These are phyloP conservation scores for Listronotus oregonensis DNA, from an alignment of 1,140 invertebrate genomes.

Conservation along the genomic window DNA sequence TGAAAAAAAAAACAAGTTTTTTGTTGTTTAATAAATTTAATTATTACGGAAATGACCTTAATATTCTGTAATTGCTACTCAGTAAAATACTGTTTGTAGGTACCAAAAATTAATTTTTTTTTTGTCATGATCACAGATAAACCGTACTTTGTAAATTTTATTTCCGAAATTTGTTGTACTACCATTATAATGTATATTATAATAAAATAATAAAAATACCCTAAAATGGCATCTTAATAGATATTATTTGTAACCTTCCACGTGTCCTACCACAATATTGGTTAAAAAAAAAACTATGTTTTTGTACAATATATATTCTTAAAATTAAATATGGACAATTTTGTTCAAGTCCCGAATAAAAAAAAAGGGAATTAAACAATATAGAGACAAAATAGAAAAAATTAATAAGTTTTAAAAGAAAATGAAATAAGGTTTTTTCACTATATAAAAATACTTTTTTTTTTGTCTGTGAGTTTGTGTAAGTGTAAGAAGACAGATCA, in stretches of 20 bases:
- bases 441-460: too few relatives aligned
- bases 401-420: too few relatives aligned
- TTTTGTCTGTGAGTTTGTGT: too few relatives aligned
- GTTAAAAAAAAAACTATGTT: background rate
- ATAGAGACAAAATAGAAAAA: too few relatives aligned
- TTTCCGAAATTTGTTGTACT: slow-evolving; percentile 13
- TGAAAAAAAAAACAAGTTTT: slow-evolving; percentile 5
- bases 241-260: slow-evolving; percentile 6
- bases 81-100: slow-evolving; percentile 35
- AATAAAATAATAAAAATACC: slow-evolving; percentile 23
- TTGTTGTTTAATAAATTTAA: slow-evolving; percentile 2
- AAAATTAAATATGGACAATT: slow-evolving; percentile 11
- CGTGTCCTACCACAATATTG: background rate
- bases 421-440: too few relatives aligned
- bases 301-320: slow-evolving; percentile 20
- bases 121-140: slow-evolving; percentile 42
- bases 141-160: slow-evolving; percentile 11
- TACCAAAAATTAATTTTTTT: slow-evolving; percentile 40
- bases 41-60: slow-evolving; percentile 14
- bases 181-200: slow-evolving; percentile 9
- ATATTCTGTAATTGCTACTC: slow-evolving; percentile 28
- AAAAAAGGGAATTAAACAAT: slow-evolving; percentile 4
- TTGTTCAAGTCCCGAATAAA: slow-evolving; percentile 6
- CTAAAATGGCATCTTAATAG: slow-evolving; percentile 31
- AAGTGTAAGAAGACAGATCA: too few relatives aligned